phyloP scores from a whole-genome alignment of 2,888 invertebrate species.

The Anarsia innoxiella region DNA sequence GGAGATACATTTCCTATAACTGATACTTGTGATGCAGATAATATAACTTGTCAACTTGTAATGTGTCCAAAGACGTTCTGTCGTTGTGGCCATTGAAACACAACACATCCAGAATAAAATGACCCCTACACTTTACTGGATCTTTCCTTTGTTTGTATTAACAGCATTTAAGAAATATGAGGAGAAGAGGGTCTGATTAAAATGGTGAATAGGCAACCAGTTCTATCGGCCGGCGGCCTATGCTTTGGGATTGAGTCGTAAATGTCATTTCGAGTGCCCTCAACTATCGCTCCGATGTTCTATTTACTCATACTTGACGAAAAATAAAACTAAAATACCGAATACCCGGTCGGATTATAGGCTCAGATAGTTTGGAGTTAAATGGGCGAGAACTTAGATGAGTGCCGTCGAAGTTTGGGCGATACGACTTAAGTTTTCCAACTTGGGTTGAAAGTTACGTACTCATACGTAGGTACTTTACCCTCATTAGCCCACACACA shows the following conservation, averaged over 20 bases:
- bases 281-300: constrained; percentile 55
- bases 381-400: constrained; percentile 47
- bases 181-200: constrained; percentile 45
- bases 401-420: constrained; percentile 34
- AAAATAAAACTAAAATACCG: constrained; percentile 41
- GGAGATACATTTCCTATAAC: constrained; percentile 42
- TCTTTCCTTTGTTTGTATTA: constrained; percentile 21
- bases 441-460: constrained; percentile 13
- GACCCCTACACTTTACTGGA: constrained; percentile 36
- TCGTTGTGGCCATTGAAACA: constrained; percentile 52
- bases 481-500: constrained; percentile 6
- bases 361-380: constrained; percentile 33
- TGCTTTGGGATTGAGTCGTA: constrained; percentile 72
- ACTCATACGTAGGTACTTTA: background rate
- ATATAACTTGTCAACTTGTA: constrained; percentile 57
- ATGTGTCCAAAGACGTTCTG: constrained; percentile 59
- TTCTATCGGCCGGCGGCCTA: constrained; percentile 49
- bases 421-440: constrained; percentile 42
- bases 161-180: constrained; percentile 15
- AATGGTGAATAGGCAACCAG: constrained; percentile 49
- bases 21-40: constrained; percentile 51
- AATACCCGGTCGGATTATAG: constrained; percentile 41
- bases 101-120: constrained; percentile 35
- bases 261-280: constrained; percentile 65
- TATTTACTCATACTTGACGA: constrained; percentile 53